Evolutionary conservation across 2,888 invertebrate genomes (phyloP).

Genomic region (Perithous albicinctus): DNA sequence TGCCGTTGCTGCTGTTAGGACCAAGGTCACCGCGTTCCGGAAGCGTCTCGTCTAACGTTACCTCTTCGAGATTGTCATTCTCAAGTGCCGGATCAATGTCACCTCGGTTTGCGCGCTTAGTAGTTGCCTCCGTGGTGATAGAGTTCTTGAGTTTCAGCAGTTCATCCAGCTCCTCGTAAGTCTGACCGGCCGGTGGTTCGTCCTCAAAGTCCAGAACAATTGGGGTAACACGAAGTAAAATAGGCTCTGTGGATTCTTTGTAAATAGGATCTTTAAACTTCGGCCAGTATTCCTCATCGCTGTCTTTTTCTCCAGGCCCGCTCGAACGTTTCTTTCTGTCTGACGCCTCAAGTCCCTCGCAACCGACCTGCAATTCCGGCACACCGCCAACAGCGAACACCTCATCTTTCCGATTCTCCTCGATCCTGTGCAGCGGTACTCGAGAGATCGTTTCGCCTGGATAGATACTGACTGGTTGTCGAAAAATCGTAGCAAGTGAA

Average conservation of each 20-base stretch:
- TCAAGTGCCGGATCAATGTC: conserved; percentile 76
- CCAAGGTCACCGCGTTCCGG: conserved; percentile 80
- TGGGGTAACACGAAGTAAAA: conserved; percentile 67
- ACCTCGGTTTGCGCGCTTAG: conserved; percentile 72
- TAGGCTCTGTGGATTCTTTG: conserved; percentile 58
- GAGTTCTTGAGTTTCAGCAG: conserved; percentile 74
- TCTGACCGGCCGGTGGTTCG: conserved; percentile 66
- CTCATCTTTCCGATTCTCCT: conserved; percentile 51
- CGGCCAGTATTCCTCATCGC: conserved; percentile 31
- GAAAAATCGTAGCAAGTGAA: conserved; percentile 45
- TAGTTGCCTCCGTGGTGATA: conserved; percentile 59
- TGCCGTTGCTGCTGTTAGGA: conserved; percentile 11
- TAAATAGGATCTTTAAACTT: conserved; percentile 57
- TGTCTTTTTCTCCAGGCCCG: conserved; percentile 50
- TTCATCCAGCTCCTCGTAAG: conserved; percentile 79
- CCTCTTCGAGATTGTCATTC: conserved; percentile 31
- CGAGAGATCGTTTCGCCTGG: conserved; percentile 2
- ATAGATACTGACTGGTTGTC: conserved; percentile 12
- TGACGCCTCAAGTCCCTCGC: conserved; percentile 75
- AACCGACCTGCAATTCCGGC: conserved; percentile 80
- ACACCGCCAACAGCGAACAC: conserved; percentile 75
- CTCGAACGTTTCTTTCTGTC: conserved; percentile 73
- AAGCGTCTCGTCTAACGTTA: conserved; percentile 64
- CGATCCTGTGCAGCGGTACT: conserved; percentile 16
- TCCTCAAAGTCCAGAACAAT: conserved; percentile 72